These are phyloP conservation scores for Rutpela maculata DNA, from an alignment of 2,888 invertebrate species.

Conservation along the genomic window DNA sequence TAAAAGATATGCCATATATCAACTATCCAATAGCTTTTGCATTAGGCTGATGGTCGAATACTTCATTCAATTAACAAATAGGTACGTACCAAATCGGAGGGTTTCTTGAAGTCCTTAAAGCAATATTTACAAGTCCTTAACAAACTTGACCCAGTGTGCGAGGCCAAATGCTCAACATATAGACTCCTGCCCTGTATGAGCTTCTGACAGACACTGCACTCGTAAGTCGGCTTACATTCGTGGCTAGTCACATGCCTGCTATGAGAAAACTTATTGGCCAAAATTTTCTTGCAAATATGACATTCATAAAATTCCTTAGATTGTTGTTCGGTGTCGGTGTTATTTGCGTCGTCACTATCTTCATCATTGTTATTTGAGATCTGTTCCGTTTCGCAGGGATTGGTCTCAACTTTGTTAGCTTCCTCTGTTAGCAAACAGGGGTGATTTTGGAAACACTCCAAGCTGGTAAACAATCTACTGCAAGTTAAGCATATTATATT, in stretches of 20 bases:
- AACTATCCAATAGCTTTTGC: too few species aligned
- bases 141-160: constrained; percentile 54
- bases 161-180: constrained; percentile 45
- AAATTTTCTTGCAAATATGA: constrained; percentile 31
- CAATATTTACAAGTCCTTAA: constrained; percentile 77
- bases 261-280: constrained; percentile 12
- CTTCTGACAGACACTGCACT: constrained; percentile 35
- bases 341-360: neutral
- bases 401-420: neutral
- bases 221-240: constrained; percentile 6
- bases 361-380: neutral
- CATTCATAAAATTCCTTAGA: constrained; percentile 22
- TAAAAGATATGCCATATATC: too few species aligned
- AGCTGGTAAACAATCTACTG: constrained; percentile 51
- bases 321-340: neutral
- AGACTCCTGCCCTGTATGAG: constrained; percentile 28
- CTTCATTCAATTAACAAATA: too few species aligned
- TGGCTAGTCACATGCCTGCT: constrained; percentile 27
- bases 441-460: constrained; percentile 52
- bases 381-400: neutral
- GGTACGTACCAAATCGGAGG: constrained; percentile 77
- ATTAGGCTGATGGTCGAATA: too few species aligned
- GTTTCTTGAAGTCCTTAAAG: constrained; percentile 81
- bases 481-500: constrained; percentile 59
- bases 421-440: constrained; percentile 40